Evolutionary conservation across 2,888 invertebrate genomes (phyloP), one percentile per base, ranked within the genome.

Genomic region (Cosmia pyralina): DNA sequence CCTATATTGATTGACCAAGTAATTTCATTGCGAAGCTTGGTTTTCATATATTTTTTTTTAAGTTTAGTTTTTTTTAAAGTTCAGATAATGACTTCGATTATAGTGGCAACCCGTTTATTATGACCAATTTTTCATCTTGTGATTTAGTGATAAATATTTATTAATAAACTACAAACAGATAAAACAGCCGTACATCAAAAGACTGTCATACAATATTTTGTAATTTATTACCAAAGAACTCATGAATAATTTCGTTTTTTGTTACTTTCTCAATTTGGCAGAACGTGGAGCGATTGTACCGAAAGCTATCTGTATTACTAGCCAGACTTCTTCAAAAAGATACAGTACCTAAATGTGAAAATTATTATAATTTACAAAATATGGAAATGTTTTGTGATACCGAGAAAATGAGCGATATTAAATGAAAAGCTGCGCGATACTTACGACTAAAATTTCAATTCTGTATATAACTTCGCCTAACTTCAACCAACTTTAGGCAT

Each of bases 341-440:
- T 76, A 78, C 78, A 82, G 85, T 82, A 62, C 68, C 80, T 79
- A 80, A 90, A 90, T 87, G 88, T 72, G 90, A 87, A 90, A 89
- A 90, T 90, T 90, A 90, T 89, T 88, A 87, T 89, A 90, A 90
- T 89, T 85, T 77, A 68, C 72, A 60, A 83, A 88, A 84, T 87
- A 87, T 88, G 88, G 74, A 74, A 86, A 87, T 85, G 60, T 64
- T 71, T 74, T 68, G 75, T 78, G 72, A 59, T 82, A 76, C 69
- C 70, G 60, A 69, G 81, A 85, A 77, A 76, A 76, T 83, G 77
- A 76, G 71, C 69, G 75, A 77, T 77, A 87, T 79, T 77, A 81
- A 75, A 83, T 75, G 71, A 70, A 72, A 78, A 76, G 52, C 74
- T 19, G 22, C 72, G 64, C 66, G 62, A 74, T 87, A n/a, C n/a